Conservation (phyloP, 2,888 invertebrate genomes). For the Mythimna impura region DNA sequence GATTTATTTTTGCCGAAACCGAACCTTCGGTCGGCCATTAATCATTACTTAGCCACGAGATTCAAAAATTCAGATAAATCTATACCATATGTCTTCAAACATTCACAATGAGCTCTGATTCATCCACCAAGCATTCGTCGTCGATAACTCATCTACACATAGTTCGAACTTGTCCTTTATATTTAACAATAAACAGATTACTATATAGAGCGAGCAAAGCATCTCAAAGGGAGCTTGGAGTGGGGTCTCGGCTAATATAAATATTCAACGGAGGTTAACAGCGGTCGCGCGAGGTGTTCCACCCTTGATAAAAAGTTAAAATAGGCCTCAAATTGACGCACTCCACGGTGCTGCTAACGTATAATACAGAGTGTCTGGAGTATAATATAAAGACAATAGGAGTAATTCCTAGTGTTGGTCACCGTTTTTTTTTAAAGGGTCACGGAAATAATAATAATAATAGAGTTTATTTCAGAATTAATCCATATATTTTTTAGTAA, state of each 20-base stretch:
- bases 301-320: constrained; percentile 77
- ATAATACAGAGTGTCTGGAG: constrained; percentile 17
- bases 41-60: too few species aligned
- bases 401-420: too few species aligned
- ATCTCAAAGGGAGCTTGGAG: constrained; percentile 67
- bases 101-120: constrained; percentile 28
- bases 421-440: too few species aligned
- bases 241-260: constrained; percentile 74
- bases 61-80: background rate
- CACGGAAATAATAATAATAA: too few species aligned
- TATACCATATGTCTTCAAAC: background rate
- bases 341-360: constrained; percentile 40
- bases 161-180: constrained; percentile 52
- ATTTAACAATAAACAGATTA: constrained; percentile 74
- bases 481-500: too few species aligned
- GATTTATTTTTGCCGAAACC: too few species aligned
- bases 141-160: constrained; percentile 23
- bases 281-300: constrained; percentile 70
- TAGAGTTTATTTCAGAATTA: too few species aligned
- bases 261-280: constrained; percentile 82
- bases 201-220: constrained; percentile 58
- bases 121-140: constrained; percentile 34
- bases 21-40: too few species aligned
- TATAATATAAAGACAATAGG: too few species aligned
- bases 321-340: constrained; percentile 66